Conservation (phyloP, 64 coral and sea anemone species). For the Orbicella faveolata region DNA sequence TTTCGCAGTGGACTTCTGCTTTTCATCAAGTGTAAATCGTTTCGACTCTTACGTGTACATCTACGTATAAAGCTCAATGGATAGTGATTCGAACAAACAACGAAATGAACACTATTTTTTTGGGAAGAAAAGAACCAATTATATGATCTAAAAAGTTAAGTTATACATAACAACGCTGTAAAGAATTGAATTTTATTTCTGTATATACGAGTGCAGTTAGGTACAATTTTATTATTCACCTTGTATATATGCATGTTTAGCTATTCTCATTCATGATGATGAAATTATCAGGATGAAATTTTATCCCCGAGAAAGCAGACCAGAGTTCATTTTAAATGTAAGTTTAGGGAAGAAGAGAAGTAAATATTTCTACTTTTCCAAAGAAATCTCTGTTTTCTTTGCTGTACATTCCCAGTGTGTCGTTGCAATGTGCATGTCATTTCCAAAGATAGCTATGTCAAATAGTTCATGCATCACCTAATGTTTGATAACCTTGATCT, state of each 20-base stretch:
- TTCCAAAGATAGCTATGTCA: constrained; percentile 11
- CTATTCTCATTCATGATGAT: not conserved
- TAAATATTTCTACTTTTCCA: constrained; percentile 31
- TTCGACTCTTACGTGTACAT: not conserved
- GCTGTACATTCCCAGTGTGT: not conserved
- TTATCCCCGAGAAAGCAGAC: not conserved
- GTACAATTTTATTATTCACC: constrained; percentile 21
- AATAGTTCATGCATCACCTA: not conserved
- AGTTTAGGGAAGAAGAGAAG: not conserved
- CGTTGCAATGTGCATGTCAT: not conserved
- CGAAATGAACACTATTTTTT: not conserved
- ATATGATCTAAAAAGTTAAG: not conserved
- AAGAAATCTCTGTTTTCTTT: not conserved
- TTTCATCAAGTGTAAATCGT: not conserved
- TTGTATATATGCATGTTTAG: constrained; percentile 16
- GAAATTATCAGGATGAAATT: constrained; percentile 9
- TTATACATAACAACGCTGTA: not conserved
- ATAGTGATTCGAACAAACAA: not conserved
- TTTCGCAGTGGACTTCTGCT: not conserved
- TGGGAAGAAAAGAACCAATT: not conserved
- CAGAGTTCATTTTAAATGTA: not conserved
- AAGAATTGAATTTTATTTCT: constrained; percentile 12
- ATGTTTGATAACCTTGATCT: not conserved
- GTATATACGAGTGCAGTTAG: constrained; percentile 14
- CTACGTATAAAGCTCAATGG: no score